Base-by-base conservation (phyloP, 2,888 invertebrate genomes). In the Ecliptopera silaceata region DNA sequence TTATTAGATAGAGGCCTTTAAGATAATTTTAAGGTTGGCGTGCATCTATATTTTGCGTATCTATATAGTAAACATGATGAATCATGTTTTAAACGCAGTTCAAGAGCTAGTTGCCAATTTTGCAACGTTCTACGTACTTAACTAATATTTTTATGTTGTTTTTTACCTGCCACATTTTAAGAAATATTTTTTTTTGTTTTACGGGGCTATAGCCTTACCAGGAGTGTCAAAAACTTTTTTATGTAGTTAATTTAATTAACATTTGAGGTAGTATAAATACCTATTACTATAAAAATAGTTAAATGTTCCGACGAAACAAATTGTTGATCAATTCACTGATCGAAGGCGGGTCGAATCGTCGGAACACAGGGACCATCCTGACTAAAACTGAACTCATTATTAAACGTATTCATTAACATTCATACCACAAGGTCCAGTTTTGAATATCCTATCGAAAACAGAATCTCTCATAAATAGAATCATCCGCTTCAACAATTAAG, bases 241-340 rank as follows among this genome's bases (percentile, higher is more conserved):
- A 31, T 13, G 32, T 32, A 5, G 43, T 56, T 44, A 44, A 53
- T 47, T 59, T 41, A 12, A 59, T 56, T 59, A 49, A 59, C 54
- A 20, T 54, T 44, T 45, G 56, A 60, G 59, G 59, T 59, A 58
- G 42, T 36, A 13, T 8, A 36, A 15, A 34, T 22, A 43, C 18
- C 10, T 29, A 18, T 51, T 44, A 6, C 1, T 26, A 29, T 29
- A 43, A 44, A 44, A 31, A 44, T 44, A 39, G 18, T 13, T 10
- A 26, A 29, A n/a, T 12, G 22, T 38, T 52, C 32, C 22, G 15
- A 52, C 50, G 36, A 55, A 38, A 54, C 63, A 61, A 41, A 17
- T 52, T 54, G 50, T 63, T 59, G 65, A 63, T 61, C 65, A 61
- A 58, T 48, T 63, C 61, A 50, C 59, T 63, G 65, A 65, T 44